Percentiles rank a stretch among this genome's conserved stretches.
Evolutionary conservation across 1,140 invertebrate species (phyloP).

Genomic region (Leptinotarsa undecemlineata): DNA sequence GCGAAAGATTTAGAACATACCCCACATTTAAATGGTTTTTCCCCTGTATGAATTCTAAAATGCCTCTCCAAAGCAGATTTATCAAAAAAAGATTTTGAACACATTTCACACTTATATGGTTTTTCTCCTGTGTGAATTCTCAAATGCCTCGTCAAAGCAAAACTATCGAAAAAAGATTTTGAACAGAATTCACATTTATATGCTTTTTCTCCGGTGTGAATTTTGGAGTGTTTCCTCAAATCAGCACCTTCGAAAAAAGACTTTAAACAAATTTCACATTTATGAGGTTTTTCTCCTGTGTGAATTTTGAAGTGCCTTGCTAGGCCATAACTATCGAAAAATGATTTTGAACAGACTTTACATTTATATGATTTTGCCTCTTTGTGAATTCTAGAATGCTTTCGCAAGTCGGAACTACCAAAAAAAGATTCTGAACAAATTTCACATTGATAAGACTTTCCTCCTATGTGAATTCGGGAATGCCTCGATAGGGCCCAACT

Average conservation of each 20-base stretch:
- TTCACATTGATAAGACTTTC: no score
- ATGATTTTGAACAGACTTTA: background rate
- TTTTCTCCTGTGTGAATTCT: constrained; percentile 3
- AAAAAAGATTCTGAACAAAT: no score
- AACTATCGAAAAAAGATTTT: background rate
- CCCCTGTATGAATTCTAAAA: constrained; percentile 55
- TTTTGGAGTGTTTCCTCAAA: background rate
- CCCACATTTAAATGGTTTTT: background rate
- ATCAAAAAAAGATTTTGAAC: background rate
- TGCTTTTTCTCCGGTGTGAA: constrained; percentile 11
- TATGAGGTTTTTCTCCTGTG: background rate
- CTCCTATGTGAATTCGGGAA: no score
- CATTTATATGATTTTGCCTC: background rate
- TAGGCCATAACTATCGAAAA: background rate
- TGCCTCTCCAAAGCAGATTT: background rate
- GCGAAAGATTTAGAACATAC: background rate
- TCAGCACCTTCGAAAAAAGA: background rate
- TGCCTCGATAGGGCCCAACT: no score
- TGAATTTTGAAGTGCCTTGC: background rate
- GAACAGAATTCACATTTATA: constrained; percentile 10
- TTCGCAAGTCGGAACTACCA: background rate
- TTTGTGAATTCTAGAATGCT: background rate
- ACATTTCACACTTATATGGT: background rate
- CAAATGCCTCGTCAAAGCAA: background rate
- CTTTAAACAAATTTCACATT: constrained; percentile 68